Base-by-base conservation (phyloP, 1,140 invertebrate species). In the Drosophila kikkawai region DNA sequence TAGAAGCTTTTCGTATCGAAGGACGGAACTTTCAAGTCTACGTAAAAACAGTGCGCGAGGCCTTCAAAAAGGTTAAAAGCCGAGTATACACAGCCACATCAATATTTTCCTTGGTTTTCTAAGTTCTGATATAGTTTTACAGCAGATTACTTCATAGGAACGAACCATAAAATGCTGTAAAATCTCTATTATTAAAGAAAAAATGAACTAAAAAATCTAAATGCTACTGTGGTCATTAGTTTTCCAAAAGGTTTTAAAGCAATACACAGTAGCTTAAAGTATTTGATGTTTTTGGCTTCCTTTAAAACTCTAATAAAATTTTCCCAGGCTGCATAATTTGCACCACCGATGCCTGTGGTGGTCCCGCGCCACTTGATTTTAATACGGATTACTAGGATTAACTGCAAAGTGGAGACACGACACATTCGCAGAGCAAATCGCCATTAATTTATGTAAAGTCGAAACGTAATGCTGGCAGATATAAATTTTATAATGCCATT, bases 401-500 rank as follows among this genome's bases (percentile, higher is more conserved):
- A 64, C 69, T 57, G 56, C 67, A 51, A 61, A 68, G 53, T 50
- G 55, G 69, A 32, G 53, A 78, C 75, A 77, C 48, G 69, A 70
- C 75, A 68, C 42, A 59, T 60, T 76, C 70, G 66, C 36, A 44
- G 41, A 70, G 64, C 45, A 82, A 84, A 84, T 80, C 64, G 77
- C 58, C 66, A 67, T 75, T 77, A 80, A 78, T 88, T 87, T 87
- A 84, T 84, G 65, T 88, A 75, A 88, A 88, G 48, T 70, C 77
- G 44, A 70, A 87, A 83, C 80, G 69, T 88, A 80, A 83, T 80
- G 65, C 84, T 75, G 77, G 61, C 75, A 74, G 67, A 70, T 71
- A 82, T 85, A 73, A 79, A 85, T 90, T 90, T 90, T 90, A 90
- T 85, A 90, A 85, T 76, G 79, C 61, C 75, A 74, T 64, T 82